Base-by-base conservation (phyloP, 2,113 vertebrate genomes). In the Cavia aperea region DNA sequence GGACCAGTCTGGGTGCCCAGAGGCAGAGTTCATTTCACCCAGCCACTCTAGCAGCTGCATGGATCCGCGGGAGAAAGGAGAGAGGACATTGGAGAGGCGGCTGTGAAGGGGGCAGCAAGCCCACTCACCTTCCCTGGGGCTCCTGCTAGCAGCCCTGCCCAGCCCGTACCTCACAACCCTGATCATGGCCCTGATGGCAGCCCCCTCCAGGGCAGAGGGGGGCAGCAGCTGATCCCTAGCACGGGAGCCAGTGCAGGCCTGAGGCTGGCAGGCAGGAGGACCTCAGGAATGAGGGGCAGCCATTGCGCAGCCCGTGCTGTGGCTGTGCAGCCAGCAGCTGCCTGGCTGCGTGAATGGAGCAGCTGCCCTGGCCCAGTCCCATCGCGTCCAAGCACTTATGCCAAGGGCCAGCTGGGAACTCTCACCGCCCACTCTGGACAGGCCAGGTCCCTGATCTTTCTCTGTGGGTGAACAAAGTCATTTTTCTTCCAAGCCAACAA, bases 231-330 rank as follows among this genome's bases (percentile, higher is more conserved):
- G 43, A 65, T 54, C 72, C 39, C 73, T 62, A 4, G 33, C 54
- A 33, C 54, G 26, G 24, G 39, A 81, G 54, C 65, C 88, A 65
- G 16, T 8, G 73, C 75, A 66, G 39, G 31, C 72, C 0, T 31
- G 82, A 91, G 75, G 19, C 77, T 5, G n/a, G 16, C 75, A 33
- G 68, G 36, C 5, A 56, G 51, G 29, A 60, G 13, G 31, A 29
- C 39, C 16, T 77, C 39, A 12, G 51, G 54, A 63, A 31, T 7
- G 90, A 9, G 36, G 26, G 9, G 7, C 33, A 68, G 66, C 43
- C 21, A 10, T n/a, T 15, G 15, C 2, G 0, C 0, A 1, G 36
- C 66, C 49, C 36, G 56, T 24, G 2, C 26, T 29, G 1, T 0
- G 1, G 33, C 75, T 70, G 4, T 0, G 2, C 5, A 51, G 19